Evolutionary conservation across 2,797 vertebrate genomes (phyloP).

Genomic region (Pantherophis alleghaniensis): DNA sequence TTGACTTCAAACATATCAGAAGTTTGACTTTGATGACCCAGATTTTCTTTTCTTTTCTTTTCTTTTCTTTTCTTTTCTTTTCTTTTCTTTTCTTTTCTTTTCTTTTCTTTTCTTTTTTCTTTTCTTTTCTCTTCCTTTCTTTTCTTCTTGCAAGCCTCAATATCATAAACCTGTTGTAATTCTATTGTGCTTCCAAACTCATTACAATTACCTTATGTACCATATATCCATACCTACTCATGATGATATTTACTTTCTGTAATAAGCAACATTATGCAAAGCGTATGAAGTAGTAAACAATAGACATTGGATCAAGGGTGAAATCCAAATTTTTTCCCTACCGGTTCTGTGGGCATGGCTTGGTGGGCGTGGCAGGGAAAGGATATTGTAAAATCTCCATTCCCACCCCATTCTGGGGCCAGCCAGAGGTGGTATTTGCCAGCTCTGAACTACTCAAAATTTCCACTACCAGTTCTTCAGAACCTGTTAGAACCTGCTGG

Average conservation of each 20-base stretch:
- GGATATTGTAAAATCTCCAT: too few species aligned
- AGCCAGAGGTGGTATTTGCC: too few species aligned
- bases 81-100: background rate
- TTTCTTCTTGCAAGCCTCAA: background rate
- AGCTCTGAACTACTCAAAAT: too few species aligned
- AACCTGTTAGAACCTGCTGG: too few species aligned
- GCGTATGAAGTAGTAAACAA: background rate
- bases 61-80: background rate
- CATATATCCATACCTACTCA: background rate
- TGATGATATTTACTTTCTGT: background rate
- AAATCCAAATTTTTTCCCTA: too few species aligned
- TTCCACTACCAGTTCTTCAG: too few species aligned
- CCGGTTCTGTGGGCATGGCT: too few species aligned
- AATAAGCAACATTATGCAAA: background rate
- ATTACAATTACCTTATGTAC: background rate
- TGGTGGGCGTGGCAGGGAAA: too few species aligned
- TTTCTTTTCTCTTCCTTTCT: background rate
- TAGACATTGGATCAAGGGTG: background rate
- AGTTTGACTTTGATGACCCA: constrained; percentile 22
- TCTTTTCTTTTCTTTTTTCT: background rate
- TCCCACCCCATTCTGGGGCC: too few species aligned
- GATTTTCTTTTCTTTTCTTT: background rate
- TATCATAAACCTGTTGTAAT: background rate
- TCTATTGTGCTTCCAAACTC: constrained; percentile 4
- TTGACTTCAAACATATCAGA: background rate